Base-by-base conservation (phyloP, 2,888 invertebrate genomes). In the Mycalesis mineus region DNA sequence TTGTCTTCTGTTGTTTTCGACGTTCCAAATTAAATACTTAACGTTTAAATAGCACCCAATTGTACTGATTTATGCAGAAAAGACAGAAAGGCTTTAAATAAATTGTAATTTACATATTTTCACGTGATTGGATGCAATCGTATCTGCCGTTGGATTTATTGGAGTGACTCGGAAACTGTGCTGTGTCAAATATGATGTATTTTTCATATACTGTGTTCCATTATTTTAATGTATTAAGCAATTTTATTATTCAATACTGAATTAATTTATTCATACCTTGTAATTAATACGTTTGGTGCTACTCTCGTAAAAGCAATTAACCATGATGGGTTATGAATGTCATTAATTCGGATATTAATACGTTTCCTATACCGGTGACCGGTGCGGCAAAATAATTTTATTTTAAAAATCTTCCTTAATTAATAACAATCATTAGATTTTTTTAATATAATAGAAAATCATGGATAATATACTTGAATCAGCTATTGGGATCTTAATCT, bases 61-160 rank as follows among this genome's bases (percentile, higher is more conserved):
- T 41, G 36, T 49, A 52, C 58, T 55, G 57, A 65, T 64, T 62
- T 60, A 65, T 64, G 55, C 31, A 49, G 47, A 58, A 62, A 42
- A 60, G 48, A 55, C 45, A 33, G 48, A 40, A 29, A 58, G 40
- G 40, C 60, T 60, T 65, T 57, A 60, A 65, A 61, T 61, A 58
- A 62, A 64, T 58, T 50, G 42, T 50, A 61, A 65, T 62, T 65
- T 61, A 57, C 54, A 64, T 64, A 61, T 62, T 65, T 57, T 52
- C 55, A 63, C 52, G 60, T 62, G 58, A 61, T 61, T 65, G 58
- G 57, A 60, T 51, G 48, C 55, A 59, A 61, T 62, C 59, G 53
- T 48, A 51, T 60, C 50, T 61, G 29, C 40, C 33, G 11, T 17
- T 42, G 31, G 42, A 52, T 52, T 52, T 56, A 48, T 52, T 36